Evolutionary conservation across 2,797 vertebrate species (phyloP).

Genomic region (Mionectes olivaceus): DNA sequence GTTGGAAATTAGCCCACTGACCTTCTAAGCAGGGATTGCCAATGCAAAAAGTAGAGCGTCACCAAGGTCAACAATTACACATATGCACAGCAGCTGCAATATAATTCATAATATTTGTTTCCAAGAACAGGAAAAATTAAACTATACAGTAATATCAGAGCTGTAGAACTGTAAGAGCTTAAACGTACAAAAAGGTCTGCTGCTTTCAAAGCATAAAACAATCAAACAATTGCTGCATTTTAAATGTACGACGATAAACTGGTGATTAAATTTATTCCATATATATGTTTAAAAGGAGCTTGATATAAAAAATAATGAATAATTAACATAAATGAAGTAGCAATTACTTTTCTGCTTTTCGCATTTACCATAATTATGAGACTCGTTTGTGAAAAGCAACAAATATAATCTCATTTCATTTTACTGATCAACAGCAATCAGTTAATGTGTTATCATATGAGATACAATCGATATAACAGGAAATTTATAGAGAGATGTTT

Average conservation of each 20-base stretch:
- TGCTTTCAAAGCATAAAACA: background rate
- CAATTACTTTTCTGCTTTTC: slow-evolving; percentile 2
- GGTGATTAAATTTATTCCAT: background rate
- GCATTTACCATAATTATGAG: background rate
- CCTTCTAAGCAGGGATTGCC: background rate
- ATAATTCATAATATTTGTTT: background rate
- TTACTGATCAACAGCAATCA: slow-evolving; percentile 55
- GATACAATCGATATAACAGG: slow-evolving; percentile 44
- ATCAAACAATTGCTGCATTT: background rate
- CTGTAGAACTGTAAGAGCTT: background rate
- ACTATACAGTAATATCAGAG: background rate
- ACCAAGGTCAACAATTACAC: background rate
- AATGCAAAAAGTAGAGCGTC: background rate
- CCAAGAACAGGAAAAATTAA: background rate
- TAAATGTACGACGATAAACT: background rate
- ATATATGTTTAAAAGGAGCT: background rate
- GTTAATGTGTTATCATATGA: slow-evolving; percentile 8
- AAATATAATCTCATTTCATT: slow-evolving; percentile 36
- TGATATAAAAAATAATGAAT: background rate
- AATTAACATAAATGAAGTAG: background rate
- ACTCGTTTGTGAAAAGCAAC: background rate
- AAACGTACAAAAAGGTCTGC: background rate
- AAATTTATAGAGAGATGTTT: slow-evolving; percentile 41
- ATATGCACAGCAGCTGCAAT: background rate
- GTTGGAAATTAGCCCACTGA: background rate